A percentile compares a stretch with the other conserved stretches of the same genome.
These are phyloP conservation scores for Nasua narica DNA, from an alignment of 2,797 vertebrate genomes.

Conservation along the genomic window DNA sequence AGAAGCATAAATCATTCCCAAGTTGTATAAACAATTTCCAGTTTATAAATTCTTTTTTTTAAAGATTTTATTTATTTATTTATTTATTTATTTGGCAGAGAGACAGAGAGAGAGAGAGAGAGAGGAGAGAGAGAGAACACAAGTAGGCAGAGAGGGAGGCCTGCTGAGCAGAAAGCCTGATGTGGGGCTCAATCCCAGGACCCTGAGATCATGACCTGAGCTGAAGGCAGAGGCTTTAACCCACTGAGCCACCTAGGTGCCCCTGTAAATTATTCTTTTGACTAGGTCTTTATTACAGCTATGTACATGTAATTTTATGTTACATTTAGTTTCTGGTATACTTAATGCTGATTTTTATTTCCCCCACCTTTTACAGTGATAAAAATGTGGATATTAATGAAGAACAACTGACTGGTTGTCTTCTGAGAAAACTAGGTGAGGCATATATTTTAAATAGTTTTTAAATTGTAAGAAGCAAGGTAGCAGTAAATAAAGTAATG, in stretches of 20 bases:
- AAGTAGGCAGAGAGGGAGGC: too few species aligned
- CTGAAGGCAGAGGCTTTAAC: too few species aligned
- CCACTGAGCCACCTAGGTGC: too few species aligned
- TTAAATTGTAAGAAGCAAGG: conserved; percentile 8
- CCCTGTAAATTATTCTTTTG: neutral
- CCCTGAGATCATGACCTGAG: too few species aligned
- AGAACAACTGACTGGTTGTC: conserved; percentile 90
- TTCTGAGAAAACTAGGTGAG: conserved; percentile 91
- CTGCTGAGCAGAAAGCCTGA: too few species aligned
- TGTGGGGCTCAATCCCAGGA: too few species aligned
- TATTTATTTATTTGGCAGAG: too few species aligned
- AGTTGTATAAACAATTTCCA: neutral
- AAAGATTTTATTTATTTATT: too few species aligned
- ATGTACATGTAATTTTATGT: neutral
- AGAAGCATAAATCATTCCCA: neutral
- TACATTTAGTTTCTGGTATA: neutral
- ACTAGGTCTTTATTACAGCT: neutral
- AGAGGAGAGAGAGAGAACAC: too few species aligned
- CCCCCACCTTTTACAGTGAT: conserved; percentile 81
- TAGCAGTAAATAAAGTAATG: neutral
- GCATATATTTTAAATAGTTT: conserved; percentile 30
- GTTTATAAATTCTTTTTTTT: neutral
- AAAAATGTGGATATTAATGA: conserved; percentile 87
- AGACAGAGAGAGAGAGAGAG: too few species aligned
- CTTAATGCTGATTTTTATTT: conserved; percentile 14